phyloP scores from a whole-genome alignment of 2,888 invertebrate species.

The Escarpia spicata region DNA sequence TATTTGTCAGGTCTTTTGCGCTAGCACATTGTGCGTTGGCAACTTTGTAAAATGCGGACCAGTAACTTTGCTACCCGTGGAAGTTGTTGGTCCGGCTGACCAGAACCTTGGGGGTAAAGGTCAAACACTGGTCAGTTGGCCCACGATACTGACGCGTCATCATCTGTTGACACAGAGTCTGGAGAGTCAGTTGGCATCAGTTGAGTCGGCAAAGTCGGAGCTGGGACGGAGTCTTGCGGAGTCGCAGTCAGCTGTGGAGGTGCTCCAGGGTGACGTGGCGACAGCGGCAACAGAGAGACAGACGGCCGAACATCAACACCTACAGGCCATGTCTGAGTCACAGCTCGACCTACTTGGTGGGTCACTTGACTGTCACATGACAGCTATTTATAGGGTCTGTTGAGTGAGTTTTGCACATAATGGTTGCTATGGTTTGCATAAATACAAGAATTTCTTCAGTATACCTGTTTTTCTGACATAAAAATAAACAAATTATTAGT shows the following conservation, averaged over 20 bases:
- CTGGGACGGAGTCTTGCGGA: slow-evolving; percentile 47
- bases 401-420: neutral
- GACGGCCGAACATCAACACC: slow-evolving; percentile 29
- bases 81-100: too few species aligned
- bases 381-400: neutral
- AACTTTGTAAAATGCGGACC: too few species aligned
- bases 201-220: slow-evolving; percentile 51
- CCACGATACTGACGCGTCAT: neutral
- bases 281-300: slow-evolving; percentile 25
- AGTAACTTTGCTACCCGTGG: too few species aligned
- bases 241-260: slow-evolving; percentile 35
- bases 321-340: slow-evolving; percentile 31
- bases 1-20: too few species aligned
- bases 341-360: slow-evolving; percentile 29
- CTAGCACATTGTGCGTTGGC: too few species aligned
- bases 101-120: too few species aligned
- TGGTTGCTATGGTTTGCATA: too few species aligned
- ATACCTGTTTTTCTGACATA: too few species aligned
- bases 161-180: slow-evolving; percentile 38
- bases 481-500: too few species aligned
- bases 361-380: neutral
- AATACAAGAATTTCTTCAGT: too few species aligned
- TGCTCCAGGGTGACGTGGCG: slow-evolving; percentile 32
- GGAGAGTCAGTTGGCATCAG: slow-evolving; percentile 56
- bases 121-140: too few species aligned